Percentiles rank a stretch among this genome's conserved stretches.
These are phyloP conservation scores for Bedellia somnulentella DNA, from an alignment of 2,888 invertebrate species.

Conservation along the genomic window DNA sequence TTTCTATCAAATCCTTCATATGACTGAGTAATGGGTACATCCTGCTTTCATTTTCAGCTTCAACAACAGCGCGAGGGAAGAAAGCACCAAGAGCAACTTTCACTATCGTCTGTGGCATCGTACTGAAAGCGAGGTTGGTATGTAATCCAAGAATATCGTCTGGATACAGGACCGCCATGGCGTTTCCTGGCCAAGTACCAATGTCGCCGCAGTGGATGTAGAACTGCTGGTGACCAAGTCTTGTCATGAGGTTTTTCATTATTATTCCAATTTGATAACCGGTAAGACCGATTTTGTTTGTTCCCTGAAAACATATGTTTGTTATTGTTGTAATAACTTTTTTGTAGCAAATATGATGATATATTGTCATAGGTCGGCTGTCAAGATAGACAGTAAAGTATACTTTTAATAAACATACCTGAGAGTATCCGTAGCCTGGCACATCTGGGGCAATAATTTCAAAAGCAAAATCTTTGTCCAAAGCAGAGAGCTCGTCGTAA, in stretches of 20 bases:
- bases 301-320: too few species aligned
- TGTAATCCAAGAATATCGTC: conserved; percentile 39
- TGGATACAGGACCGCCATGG: conserved; percentile 59
- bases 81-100: conserved; percentile 25
- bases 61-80: conserved; percentile 35
- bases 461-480: conserved; percentile 40
- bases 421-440: conserved; percentile 14
- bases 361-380: too few species aligned
- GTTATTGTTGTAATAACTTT: too few species aligned
- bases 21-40: conserved; percentile 29
- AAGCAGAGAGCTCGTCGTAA: neutral
- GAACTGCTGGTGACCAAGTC: conserved; percentile 59
- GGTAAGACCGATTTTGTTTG: conserved; percentile 49
- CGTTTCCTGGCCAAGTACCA: conserved; percentile 56
- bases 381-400: too few species aligned
- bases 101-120: conserved; percentile 10
- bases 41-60: conserved; percentile 23
- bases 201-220: conserved; percentile 70
- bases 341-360: too few species aligned
- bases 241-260: conserved; percentile 63
- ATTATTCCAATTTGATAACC: conserved; percentile 45
- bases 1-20: conserved; percentile 14
- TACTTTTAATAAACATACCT: too few species aligned
- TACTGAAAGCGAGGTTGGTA: conserved; percentile 48
- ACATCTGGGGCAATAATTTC: conserved; percentile 43